phyloP scores from a whole-genome alignment of 2,888 invertebrate species.

The Polylopha cassiicola region DNA sequence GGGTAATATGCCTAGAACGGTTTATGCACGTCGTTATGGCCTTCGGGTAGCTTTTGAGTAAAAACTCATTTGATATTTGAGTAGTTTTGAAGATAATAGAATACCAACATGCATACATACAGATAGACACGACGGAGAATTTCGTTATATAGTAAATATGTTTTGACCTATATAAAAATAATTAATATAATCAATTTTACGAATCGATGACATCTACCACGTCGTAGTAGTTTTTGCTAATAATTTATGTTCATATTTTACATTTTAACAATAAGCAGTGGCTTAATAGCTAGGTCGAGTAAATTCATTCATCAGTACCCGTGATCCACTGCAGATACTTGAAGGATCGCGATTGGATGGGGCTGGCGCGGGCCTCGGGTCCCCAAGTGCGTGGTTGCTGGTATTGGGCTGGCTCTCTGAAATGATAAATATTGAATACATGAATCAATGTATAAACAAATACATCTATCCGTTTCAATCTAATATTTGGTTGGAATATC shows the following conservation, averaged over 20 bases:
- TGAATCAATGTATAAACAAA: too few species aligned
- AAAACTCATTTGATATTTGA: too few species aligned
- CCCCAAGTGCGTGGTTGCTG: slow-evolving; percentile 53
- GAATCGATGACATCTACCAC: slow-evolving; percentile 12
- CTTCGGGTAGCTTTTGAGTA: too few species aligned
- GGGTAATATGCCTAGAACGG: too few species aligned
- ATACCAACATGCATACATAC: too few species aligned
- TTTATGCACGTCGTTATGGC: too few species aligned
- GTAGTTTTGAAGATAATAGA: too few species aligned
- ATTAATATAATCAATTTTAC: slow-evolving; percentile 27
- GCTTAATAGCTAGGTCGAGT: slow-evolving; percentile 13
- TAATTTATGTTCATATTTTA: slow-evolving; percentile 17
- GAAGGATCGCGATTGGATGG: slow-evolving; percentile 73
- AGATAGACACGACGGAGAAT: too few species aligned
- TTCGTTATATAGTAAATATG: too few species aligned
- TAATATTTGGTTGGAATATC: too few species aligned
- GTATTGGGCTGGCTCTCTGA: slow-evolving; percentile 66
- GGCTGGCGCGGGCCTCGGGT: slow-evolving; percentile 54
- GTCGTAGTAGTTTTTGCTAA: slow-evolving; percentile 5
- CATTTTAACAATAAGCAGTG: slow-evolving; percentile 19
- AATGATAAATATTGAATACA: slow-evolving; percentile 39
- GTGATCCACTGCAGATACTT: slow-evolving; percentile 75
- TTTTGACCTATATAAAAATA: too few species aligned
- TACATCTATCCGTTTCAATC: too few species aligned
- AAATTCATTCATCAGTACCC: slow-evolving; percentile 67